A percentile compares a stretch with the other conserved stretches of the same genome.
phyloP scores from a whole-genome alignment of 2,797 vertebrate species.

The Ceryle rudis region DNA sequence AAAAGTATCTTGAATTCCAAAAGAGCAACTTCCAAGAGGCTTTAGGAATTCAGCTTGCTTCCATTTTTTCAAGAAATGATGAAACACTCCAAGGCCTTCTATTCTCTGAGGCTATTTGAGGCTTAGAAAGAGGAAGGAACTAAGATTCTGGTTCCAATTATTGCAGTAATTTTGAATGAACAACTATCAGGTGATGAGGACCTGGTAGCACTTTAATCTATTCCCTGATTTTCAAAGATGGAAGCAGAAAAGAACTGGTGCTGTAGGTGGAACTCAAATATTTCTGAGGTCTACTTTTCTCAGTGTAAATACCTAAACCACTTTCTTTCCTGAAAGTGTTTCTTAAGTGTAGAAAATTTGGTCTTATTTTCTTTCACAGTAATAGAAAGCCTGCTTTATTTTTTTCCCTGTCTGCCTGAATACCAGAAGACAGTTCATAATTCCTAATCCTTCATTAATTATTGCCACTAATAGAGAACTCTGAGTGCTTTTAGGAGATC shows the following conservation, averaged over 20 bases:
- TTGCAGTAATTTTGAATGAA: constrained; percentile 19
- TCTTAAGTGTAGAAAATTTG: background rate
- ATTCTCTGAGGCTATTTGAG: constrained; percentile 1
- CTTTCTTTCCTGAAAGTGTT: background rate
- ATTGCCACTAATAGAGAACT: background rate
- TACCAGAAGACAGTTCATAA: background rate
- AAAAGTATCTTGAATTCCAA: too few species aligned
- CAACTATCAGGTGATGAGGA: background rate
- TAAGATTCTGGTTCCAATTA: constrained; percentile 44
- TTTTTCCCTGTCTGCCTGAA: background rate
- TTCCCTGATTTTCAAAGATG: background rate
- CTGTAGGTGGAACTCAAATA: background rate
- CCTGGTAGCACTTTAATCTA: background rate
- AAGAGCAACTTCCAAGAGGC: background rate
- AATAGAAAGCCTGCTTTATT: background rate
- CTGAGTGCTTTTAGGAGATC: background rate
- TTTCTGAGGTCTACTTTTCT: background rate
- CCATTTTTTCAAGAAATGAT: constrained; percentile 26
- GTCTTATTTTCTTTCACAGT: background rate
- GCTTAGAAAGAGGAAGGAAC: constrained; percentile 11
- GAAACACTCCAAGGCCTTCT: background rate
- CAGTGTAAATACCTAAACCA: background rate
- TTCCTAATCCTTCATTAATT: background rate
- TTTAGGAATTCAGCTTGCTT: constrained; percentile 14
- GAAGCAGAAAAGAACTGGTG: background rate